Conservation (phyloP, 2,113 vertebrate genomes). For the Prietella phreatophila region DNA sequence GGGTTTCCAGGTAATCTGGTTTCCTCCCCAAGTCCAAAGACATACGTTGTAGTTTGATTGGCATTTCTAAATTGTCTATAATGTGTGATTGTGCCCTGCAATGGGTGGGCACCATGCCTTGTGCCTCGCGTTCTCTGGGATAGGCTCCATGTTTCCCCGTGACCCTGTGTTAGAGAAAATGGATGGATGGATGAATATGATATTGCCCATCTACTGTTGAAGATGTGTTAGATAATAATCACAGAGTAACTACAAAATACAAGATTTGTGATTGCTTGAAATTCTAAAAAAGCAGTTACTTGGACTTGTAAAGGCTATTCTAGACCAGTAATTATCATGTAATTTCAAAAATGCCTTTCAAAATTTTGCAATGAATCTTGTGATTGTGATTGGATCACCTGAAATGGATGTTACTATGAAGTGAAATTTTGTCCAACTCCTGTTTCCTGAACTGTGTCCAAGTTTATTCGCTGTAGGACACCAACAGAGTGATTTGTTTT, state of each 20-base stretch:
- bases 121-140: no score
- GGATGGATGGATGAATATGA: background rate
- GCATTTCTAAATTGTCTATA: no score
- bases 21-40: no score
- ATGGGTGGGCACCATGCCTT: no score
- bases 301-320: background rate
- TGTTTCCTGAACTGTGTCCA: background rate
- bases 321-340: background rate
- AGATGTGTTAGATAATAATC: background rate
- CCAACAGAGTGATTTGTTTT: background rate
- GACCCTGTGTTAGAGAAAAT: no score
- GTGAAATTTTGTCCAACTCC: background rate
- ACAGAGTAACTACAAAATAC: background rate
- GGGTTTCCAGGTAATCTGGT: no score
- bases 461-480: background rate
- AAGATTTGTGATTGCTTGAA: background rate
- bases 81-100: no score
- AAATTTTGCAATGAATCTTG: background rate
- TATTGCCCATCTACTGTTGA: background rate
- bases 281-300: background rate
- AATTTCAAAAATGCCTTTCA: background rate
- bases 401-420: background rate
- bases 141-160: no score
- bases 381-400: background rate
- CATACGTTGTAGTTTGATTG: no score